Base-by-base conservation (phyloP, 2,888 invertebrate genomes). In the Tetropium fuscum region DNA sequence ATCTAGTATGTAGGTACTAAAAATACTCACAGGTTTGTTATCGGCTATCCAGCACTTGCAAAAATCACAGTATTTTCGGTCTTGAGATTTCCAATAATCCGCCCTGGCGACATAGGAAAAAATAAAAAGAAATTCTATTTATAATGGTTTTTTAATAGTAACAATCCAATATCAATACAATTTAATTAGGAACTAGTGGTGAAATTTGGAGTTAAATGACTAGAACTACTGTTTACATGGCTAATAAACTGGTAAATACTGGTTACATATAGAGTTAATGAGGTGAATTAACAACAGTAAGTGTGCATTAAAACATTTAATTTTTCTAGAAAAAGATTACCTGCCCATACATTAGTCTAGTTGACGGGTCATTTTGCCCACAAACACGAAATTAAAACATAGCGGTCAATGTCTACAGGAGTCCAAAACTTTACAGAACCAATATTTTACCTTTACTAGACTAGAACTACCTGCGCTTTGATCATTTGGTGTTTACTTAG, bases 41-140 rank as follows among this genome's bases (percentile, higher is more conserved):
- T 98, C 97, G 53, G 97, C 94, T 74, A 97, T 93, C 98, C 98
- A 98, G 79, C 97, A 97, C 82, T 98, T 97, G 83, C 98, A 98
- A 82, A 96, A 95, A 71, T 98, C 97, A 79, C 98, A 98, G 81
- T 91, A 97, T 81, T 98, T 97, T 63, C 94, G 89, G 0, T 94
- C 94, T 76, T 95, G 93, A 16, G 98, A 98, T 81, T 96, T 95
- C 98, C 98, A 98, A 79, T 93, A 96, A 71, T 96, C 95, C 1
- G 95, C 91, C 96, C 95, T 97, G 80, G 43, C 43, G 55, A 47
- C 40, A 58, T 5, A 30, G 27, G 40, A 44, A 19, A 34, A 85
- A 63, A 49, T 53, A 61, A 61, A 64, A 67, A 58, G 59, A 62
- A 51, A 55, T n/a, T 13, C 4, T 18, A 34, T 19, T 18, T 27